phyloP scores from a whole-genome alignment of 2,113 vertebrate genomes.

The Gulo gulo region DNA sequence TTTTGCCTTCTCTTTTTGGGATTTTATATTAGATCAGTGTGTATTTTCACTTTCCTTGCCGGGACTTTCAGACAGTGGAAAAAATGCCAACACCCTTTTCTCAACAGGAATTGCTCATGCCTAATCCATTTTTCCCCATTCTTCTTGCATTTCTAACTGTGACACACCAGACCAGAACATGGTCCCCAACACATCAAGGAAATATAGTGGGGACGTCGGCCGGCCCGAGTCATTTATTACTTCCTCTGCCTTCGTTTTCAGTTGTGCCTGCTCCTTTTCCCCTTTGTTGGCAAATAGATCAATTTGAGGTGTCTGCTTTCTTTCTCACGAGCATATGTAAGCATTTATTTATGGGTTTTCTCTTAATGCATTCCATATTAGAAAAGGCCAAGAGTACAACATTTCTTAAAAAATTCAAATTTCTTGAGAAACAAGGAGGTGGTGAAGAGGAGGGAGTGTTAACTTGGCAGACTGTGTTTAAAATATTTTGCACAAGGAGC shows the following conservation, averaged over 20 bases:
- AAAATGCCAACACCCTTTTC: neutral
- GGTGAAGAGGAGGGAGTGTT: slow-evolving; percentile 43
- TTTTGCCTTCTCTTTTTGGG: neutral
- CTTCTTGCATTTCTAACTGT: neutral
- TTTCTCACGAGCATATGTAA: slow-evolving; percentile 45
- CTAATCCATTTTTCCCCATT: neutral
- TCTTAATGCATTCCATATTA: slow-evolving; percentile 64
- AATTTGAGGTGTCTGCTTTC: slow-evolving; percentile 48
- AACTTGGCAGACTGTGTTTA: slow-evolving; percentile 65
- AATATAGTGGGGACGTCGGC: fast-evolving
- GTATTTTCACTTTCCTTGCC: neutral
- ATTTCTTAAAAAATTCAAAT: slow-evolving; percentile 56
- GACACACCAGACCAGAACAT: neutral
- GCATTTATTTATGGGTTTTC: slow-evolving; percentile 58
- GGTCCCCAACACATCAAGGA: neutral
- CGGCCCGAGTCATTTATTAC: neutral
- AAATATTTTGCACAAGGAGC: slow-evolving; percentile 56
- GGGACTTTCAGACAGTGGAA: neutral
- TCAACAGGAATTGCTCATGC: neutral
- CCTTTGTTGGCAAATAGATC: slow-evolving; percentile 44
- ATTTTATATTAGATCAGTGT: neutral
- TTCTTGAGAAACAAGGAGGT: slow-evolving; percentile 64
- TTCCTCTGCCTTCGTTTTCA: neutral
- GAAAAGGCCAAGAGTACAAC: slow-evolving; percentile 45
- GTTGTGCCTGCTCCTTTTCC: neutral